Evolutionary conservation across 2,888 invertebrate genomes (phyloP).

Genomic region (Notodonta ziczac): DNA sequence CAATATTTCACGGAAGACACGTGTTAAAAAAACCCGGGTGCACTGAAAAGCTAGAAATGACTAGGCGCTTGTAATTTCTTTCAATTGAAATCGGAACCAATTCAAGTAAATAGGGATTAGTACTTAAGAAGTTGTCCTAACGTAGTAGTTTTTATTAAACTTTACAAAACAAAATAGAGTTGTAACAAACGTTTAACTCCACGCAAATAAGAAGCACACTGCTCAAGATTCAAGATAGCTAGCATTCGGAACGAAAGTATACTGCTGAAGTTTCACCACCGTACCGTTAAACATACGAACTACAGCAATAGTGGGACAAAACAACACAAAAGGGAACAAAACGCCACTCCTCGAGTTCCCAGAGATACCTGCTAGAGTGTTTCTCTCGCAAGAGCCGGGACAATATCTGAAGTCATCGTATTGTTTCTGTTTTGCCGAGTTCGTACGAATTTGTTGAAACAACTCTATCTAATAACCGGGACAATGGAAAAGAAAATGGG

Average conservation of each 20-base stretch:
- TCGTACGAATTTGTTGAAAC: constrained; percentile 12
- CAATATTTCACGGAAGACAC: too few relatives aligned
- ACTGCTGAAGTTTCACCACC: constrained; percentile 16
- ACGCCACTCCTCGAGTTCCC: constrained; percentile 19
- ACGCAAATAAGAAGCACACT: neutral
- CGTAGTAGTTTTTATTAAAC: too few relatives aligned
- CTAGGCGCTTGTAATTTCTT: too few relatives aligned
- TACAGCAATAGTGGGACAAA: constrained; percentile 26
- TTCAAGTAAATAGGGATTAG: too few relatives aligned
- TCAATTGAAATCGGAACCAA: too few relatives aligned
- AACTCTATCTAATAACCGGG: constrained; percentile 12
- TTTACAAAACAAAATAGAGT: too few relatives aligned
- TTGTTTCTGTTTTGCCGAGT: constrained; percentile 27
- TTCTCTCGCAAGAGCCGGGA: constrained; percentile 11
- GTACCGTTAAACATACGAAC: constrained; percentile 31
- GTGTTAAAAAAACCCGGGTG: too few relatives aligned
- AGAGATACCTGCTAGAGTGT: constrained; percentile 30
- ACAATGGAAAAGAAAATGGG: constrained; percentile 2
- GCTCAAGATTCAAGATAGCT: constrained; percentile 10
- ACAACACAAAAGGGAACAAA: constrained; percentile 25
- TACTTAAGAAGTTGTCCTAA: too few relatives aligned
- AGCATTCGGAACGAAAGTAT: constrained; percentile 23
- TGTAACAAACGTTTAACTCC: neutral
- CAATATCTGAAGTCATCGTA: constrained; percentile 8
- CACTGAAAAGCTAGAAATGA: too few relatives aligned